Base-by-base conservation (phyloP, 2,888 invertebrate species). In the Standfussiana lucernea region DNA sequence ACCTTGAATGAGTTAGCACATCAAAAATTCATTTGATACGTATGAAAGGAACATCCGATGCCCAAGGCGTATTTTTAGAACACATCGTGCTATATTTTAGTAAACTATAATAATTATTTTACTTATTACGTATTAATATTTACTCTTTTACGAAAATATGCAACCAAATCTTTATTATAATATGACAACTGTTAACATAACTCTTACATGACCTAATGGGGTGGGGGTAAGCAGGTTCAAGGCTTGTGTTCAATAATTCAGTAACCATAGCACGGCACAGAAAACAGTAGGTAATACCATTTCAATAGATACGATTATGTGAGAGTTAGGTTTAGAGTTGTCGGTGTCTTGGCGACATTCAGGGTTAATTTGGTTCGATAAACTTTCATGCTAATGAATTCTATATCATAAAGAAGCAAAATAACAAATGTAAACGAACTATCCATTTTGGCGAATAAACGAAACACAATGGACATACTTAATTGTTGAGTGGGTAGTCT, bases 21-120 rank as follows among this genome's bases (percentile, higher is more conserved):
- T 88, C 75, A 75, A 88, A 88, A 86, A 86, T 88, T 86, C 83
- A 86, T 87, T 88, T 83, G 84, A 89, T 90, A 89, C 88, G 89
- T 83, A 91, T 84, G 85, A 84, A 80, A 93, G 90, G 90, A 93
- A 92, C 91, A 90, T 87, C 79, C 72, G 77, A 90, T 82, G 86
- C 89, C 88, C 86, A 90, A 80, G 85, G 87, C 90, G 88, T 88
- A 85, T 75, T 67, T 84, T 75, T 76, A 74, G 79, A 85, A 82
- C 68, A 84, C 76, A 83, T 79, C 66, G 83, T 75, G 86, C 69
- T 71, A 47, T 50, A 77, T 68, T 68, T 77, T 71, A 66, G 24
- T 85, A 37, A 77, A 78, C 76, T 72, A 61, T 64, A 69, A 50
- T 64, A 50, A 72, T 70, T 75, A 47, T 67, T 81, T 78, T 72